Conservation (phyloP, 92 coral and sea anemone genomes). For the Epizoanthus illoricatus region DNA sequence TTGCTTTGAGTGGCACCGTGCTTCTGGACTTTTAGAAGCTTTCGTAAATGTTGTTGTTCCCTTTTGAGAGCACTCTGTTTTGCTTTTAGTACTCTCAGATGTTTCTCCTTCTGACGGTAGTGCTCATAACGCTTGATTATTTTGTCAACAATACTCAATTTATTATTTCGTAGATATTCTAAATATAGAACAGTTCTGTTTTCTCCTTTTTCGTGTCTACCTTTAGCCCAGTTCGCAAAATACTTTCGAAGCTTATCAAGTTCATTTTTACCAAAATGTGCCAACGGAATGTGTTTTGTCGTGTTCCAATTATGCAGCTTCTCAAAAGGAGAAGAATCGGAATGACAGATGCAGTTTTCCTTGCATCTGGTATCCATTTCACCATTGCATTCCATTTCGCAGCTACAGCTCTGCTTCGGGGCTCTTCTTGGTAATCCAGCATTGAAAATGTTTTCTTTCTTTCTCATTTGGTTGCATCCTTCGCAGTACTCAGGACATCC, state of each 20-base stretch:
- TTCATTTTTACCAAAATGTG: conserved; percentile 17
- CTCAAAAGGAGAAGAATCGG: conserved; percentile 34
- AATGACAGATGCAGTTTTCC: conserved; percentile 69
- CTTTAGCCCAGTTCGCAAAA: conserved; percentile 58
- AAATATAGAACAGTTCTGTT: background rate
- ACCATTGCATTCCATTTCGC: conserved; percentile 69
- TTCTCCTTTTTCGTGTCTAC: background rate
- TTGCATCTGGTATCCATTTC: conserved; percentile 46
- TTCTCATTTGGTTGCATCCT: conserved; percentile 32
- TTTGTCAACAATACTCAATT: conserved; percentile 56
- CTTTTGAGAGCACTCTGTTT: conserved; percentile 52
- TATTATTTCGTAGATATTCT: background rate
- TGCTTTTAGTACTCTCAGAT: conserved; percentile 44
- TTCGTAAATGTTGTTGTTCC: conserved; percentile 47
- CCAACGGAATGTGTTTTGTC: background rate
- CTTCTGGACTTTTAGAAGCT: conserved; percentile 2
- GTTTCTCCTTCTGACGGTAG: conserved; percentile 56
- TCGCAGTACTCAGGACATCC: conserved; percentile 34
- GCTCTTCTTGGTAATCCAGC: background rate
- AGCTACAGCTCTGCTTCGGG: conserved; percentile 64
- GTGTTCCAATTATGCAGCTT: background rate
- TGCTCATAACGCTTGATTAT: conserved; percentile 69
- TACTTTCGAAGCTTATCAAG: conserved; percentile 40
- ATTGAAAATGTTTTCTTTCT: conserved; percentile 17
- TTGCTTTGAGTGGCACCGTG: background rate